Evolutionary conservation across 2,888 invertebrate species (phyloP), one percentile per base, ranked within the genome.

Genomic region (Drosophila barbarae): DNA sequence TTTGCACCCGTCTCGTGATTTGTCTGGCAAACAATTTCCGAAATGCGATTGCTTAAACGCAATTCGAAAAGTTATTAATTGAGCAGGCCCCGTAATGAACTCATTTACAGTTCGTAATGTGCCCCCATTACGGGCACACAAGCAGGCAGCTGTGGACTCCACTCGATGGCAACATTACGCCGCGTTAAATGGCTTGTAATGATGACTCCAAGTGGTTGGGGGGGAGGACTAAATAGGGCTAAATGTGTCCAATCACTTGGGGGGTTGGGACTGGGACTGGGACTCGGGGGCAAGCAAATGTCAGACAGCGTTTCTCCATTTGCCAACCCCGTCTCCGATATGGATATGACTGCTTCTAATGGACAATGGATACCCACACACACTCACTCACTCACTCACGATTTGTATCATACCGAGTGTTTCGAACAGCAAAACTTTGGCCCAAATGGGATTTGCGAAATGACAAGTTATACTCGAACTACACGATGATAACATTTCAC

Each of bases 101-200:
- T 81, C 77, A 76, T 83, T 87, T 81, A 77, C 83, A 82, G 79
- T 73, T 76, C 71, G 84, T 81, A 76, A 79, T 77, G 64, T 55
- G 61, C 73, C 49, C 44, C 55, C 69, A 66, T 66, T 69, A 70
- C 38, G 35, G 44, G 39, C 69, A 61, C 53, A 51, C 35, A 32
- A 46, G 46, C 46, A 30, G 41, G 52, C 51, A 54, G 42, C 49
- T 50, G 55, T 41, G 57, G 46, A 34, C 26, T 32, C 44, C 38
- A 69, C 74, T 76, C 72, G 80, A 64, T 71, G 77, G 76, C 85
- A 83, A 75, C 84, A 85, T 85, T 75, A 77, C 81, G 76, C 77
- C 85, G 77, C 84, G 83, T 86, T 86, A 86, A 86, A 86, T 86
- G 78, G 87, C 74, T 85, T 86, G 86, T 87, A 84, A 87, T 85